Evolutionary conservation across 1,140 invertebrate genomes (phyloP), one percentile per base, ranked within the genome.

Genomic region (Physella acuta): DNA sequence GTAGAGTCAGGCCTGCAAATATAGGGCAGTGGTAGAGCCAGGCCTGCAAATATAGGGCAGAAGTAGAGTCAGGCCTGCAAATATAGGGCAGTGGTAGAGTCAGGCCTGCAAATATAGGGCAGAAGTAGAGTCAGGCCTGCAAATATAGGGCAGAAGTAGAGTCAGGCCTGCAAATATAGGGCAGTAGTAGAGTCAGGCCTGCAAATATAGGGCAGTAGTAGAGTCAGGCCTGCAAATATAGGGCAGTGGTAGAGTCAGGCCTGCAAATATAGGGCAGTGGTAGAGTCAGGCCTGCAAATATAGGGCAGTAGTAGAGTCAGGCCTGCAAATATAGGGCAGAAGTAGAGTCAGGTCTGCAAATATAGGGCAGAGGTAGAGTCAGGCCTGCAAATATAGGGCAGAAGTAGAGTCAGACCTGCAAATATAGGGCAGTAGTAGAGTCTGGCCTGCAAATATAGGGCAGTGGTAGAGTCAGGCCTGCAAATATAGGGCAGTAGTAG

Each of bases 81-180:
- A 98, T 94, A 79, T 97, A 95, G 0, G 95, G 95, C 67, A 98
- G 82, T 26, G 98, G 87, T 76, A 98, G 91, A 0, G 95, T 97
- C 26, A 98, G 86, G 69, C 91, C 91, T 92, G 66, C 28, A 74
- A 71, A 73, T n/a, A n/a, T n/a, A n/a, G n/a, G n/a, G n/a, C n/a
- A n/a, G n/a, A n/a, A n/a, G n/a, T n/a, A n/a, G n/a, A n/a, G n/a
- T n/a, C n/a, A n/a, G n/a, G n/a, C n/a, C n/a, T n/a, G n/a, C n/a
- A 90, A 71, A 98, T 94, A 79, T 97, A 95, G 0, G 95, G 95
- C 67, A 98, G 82, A 26, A 98, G 87, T 76, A 98, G 91, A 0
- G 95, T 97, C 26, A 98, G 86, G 69, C 91, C 91, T 92, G 66
- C 28, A 90, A 71, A 98, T 94, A 79, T 97, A 95, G 0, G 95